Evolutionary conservation across 2,113 vertebrate species (phyloP).

Genomic region (Gnathonemus longibarbis): DNA sequence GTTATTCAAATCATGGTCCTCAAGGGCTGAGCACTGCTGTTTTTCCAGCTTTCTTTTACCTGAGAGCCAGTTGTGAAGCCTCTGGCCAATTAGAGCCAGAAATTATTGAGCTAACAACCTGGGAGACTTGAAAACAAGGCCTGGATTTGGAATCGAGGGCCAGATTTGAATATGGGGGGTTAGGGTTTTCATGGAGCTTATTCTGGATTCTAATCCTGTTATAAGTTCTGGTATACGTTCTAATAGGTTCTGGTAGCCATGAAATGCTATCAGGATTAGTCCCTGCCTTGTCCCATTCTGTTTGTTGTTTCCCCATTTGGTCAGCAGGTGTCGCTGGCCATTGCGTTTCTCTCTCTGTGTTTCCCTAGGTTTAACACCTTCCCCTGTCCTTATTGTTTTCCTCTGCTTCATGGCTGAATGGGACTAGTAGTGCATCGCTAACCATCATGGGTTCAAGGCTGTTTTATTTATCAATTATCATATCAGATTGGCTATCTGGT

Average conservation of each 20-base stretch:
- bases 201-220: too few relatives aligned
- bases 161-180: too few relatives aligned
- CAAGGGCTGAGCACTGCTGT: too few relatives aligned
- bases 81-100: too few relatives aligned
- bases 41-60: too few relatives aligned
- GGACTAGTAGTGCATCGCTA: not conserved
- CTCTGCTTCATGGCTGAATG: not conserved
- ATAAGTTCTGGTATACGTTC: too few relatives aligned
- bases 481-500: not conserved
- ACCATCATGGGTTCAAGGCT: not conserved
- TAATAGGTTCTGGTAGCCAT: not conserved
- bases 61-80: too few relatives aligned
- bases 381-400: not conserved
- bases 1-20: too few relatives aligned
- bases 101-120: too few relatives aligned
- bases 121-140: too few relatives aligned
- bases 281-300: not conserved
- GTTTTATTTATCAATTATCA: too few relatives aligned
- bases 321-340: not conserved
- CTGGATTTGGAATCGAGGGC: too few relatives aligned
- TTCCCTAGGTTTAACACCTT: not conserved
- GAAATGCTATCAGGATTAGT: not conserved
- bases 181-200: not conserved
- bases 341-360: not conserved
- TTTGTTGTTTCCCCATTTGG: not conserved